Conservation (phyloP, 2,113 vertebrate genomes). For the Sprattus sprattus region DNA sequence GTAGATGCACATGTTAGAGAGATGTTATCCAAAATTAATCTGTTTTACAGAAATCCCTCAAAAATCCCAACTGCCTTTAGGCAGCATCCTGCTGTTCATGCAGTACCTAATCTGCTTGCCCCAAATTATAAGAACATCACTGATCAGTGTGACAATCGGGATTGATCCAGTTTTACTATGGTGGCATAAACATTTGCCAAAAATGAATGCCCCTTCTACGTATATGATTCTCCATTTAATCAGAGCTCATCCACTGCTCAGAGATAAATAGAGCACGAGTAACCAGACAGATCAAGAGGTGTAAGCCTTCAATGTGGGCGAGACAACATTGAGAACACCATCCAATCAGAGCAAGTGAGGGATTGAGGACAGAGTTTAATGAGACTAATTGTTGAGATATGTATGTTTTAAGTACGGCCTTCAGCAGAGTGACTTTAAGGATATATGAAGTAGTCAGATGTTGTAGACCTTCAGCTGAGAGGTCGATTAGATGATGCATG, state of each 20-base stretch:
- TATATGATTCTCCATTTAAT: neutral
- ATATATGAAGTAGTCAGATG: slow-evolving; percentile 26
- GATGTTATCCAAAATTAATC: neutral
- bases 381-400: slow-evolving; percentile 48
- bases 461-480: neutral
- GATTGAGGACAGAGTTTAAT: slow-evolving; percentile 62
- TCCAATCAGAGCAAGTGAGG: slow-evolving; percentile 77
- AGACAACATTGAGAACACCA: slow-evolving; percentile 76
- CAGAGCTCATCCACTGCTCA: slow-evolving; percentile 49
- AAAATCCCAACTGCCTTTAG: neutral
- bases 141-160: neutral
- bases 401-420: slow-evolving; percentile 62
- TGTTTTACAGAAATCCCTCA: neutral
- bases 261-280: slow-evolving; percentile 77
- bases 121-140: neutral
- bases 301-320: slow-evolving; percentile 78
- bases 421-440: slow-evolving; percentile 75
- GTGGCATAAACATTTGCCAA: neutral
- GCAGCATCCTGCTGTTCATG: neutral
- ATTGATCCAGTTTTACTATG: neutral
- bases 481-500: neutral
- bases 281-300: slow-evolving; percentile 68
- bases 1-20: neutral
- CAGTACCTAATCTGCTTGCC: neutral
- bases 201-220: slow-evolving; percentile 55